phyloP scores from a whole-genome alignment of 2,113 vertebrate genomes.

The Clarias batrachus region DNA sequence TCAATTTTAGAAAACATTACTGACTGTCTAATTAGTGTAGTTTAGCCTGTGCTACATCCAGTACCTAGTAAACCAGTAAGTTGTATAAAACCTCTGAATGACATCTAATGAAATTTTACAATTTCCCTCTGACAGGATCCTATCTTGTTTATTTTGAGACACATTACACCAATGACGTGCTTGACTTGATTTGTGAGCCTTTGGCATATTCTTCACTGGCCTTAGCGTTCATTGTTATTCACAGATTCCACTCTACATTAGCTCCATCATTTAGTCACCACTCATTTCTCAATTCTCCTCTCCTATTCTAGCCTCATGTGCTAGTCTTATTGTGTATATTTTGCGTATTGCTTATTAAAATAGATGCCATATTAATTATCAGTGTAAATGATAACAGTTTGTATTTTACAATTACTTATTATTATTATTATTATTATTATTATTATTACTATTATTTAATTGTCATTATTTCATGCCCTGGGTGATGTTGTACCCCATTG shows the following conservation, averaged over 20 bases:
- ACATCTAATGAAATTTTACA: neutral
- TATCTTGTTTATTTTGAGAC: neutral
- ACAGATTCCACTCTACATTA: slow-evolving; percentile 13
- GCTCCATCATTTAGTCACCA: neutral
- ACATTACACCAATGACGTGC: neutral
- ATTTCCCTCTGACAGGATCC: neutral
- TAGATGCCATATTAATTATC: neutral
- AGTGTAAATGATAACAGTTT: neutral
- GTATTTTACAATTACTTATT: neutral
- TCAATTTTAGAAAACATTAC: neutral
- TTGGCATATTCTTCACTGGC: slow-evolving; percentile 2
- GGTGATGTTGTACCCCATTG: slow-evolving; percentile 29
- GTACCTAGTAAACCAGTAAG: neutral
- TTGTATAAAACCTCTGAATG: neutral
- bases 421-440: too few species aligned
- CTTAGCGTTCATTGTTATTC: slow-evolving; percentile 8
- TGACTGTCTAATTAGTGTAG: neutral
- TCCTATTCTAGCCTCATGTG: neutral
- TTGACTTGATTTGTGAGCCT: neutral
- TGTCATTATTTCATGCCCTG: slow-evolving; percentile 20
- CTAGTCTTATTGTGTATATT: neutral
- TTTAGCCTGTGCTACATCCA: neutral
- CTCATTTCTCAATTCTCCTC: neutral
- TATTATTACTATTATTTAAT: neutral
- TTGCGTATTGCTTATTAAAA: neutral